Evolutionary conservation across 2,797 vertebrate species (phyloP).

Genomic region (Botia kubotai): DNA sequence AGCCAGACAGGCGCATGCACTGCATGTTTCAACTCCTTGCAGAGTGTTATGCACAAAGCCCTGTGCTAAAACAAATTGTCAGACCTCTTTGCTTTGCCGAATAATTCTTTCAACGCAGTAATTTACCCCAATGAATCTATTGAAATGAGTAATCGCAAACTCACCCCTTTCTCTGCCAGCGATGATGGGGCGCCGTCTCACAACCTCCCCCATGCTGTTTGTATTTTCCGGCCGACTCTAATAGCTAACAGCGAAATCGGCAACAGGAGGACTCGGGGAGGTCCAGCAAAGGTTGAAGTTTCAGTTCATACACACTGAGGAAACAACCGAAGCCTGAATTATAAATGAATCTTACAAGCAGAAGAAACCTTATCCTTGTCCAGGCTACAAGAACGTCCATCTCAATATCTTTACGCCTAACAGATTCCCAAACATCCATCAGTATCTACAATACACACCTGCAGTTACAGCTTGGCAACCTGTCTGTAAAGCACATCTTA

Average conservation of each 20-base stretch:
- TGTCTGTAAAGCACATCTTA: constrained; percentile 16
- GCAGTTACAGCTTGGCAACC: constrained; percentile 16
- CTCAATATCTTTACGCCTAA: constrained; percentile 36
- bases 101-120: constrained; percentile 30
- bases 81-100: constrained; percentile 33
- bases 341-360: constrained; percentile 72
- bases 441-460: constrained; percentile 8
- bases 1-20: constrained; percentile 21
- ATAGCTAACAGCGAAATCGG: constrained; percentile 7
- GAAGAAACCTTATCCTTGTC: constrained; percentile 74
- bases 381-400: constrained; percentile 22
- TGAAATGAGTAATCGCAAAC: constrained; percentile 58
- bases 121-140: constrained; percentile 34
- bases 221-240: constrained; percentile 19
- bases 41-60: constrained; percentile 1
- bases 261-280: constrained; percentile 22
- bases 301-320: constrained; percentile 41
- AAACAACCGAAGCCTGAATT: constrained; percentile 71
- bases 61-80: constrained; percentile 30
- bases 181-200: constrained; percentile 77
- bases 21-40: constrained; percentile 27
- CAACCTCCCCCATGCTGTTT: constrained; percentile 72
- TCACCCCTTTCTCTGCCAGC: constrained; percentile 80
- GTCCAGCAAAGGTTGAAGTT: constrained; percentile 51
- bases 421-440: constrained; percentile 34